Conservation (phyloP, 2,888 invertebrate genomes). For the Pegoplata infirma region DNA sequence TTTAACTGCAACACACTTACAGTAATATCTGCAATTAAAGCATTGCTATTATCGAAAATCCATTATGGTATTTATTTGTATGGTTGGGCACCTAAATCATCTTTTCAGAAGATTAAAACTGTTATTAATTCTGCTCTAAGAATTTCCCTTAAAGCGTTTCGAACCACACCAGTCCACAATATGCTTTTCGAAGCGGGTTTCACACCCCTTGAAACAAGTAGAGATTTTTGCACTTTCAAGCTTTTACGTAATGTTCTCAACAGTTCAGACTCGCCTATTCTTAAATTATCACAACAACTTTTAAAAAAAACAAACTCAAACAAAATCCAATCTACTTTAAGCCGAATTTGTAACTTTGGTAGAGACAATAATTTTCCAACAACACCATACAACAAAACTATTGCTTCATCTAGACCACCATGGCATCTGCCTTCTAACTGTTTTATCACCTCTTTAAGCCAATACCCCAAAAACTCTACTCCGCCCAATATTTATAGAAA, state of each 20-base stretch:
- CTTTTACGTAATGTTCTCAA: slow-evolving; percentile 1
- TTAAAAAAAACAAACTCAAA: background rate
- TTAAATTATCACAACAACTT: background rate
- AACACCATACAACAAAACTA: too few relatives aligned
- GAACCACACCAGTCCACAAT: slow-evolving; percentile 44
- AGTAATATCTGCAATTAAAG: background rate
- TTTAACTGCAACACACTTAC: slow-evolving; percentile 36
- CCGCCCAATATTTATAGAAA: too few relatives aligned
- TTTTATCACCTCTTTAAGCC: too few relatives aligned
- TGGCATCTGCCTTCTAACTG: background rate
- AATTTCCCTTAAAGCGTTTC: slow-evolving; percentile 22
- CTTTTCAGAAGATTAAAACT: slow-evolving; percentile 32
- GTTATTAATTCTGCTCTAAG: slow-evolving; percentile 31
- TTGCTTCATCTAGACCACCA: too few relatives aligned
- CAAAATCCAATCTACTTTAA: too few relatives aligned
- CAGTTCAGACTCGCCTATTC: background rate
- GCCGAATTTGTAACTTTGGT: too few relatives aligned
- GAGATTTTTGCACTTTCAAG: slow-evolving; percentile 10
- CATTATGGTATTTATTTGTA: too few relatives aligned
- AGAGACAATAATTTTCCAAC: too few relatives aligned
- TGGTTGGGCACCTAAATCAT: slow-evolving; percentile 4
- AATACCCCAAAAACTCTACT: too few relatives aligned
- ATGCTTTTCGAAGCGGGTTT: slow-evolving; percentile 35
- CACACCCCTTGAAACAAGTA: background rate
- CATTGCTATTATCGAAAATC: too few relatives aligned